Evolutionary conservation across 92 coral and sea anemone genomes (phyloP), one percentile per base, ranked within the genome.

Genomic region (Montipora capitata): DNA sequence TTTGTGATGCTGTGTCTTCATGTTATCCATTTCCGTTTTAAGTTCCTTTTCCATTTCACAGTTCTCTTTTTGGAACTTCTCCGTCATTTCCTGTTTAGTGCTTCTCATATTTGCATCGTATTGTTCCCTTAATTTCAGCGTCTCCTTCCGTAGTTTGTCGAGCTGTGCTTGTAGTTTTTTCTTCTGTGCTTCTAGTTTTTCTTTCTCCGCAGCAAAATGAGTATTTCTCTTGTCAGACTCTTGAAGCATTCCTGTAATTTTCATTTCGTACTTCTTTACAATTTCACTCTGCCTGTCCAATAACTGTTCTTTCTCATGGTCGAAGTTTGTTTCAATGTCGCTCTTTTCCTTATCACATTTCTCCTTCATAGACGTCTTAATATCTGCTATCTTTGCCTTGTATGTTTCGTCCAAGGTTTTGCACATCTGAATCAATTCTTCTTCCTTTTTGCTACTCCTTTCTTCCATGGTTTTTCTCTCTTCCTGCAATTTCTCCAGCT

Each of bases 191-290:
- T 84, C 88, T 2, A 74, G 88, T 64, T 84, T 74, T 14, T 74
- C 75, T 49, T 61, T 84, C 40, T 84, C 81, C 11, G 74, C 80
- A 18, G 68, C 15, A 59, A 84, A 72, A 40, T 74, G 82, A 16
- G 88, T 58, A 84, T 5, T 74, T 45, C 88, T 74, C 40, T 65
- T 93, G 58, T 92, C 95, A n/a, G 64, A 79, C 7, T 92, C 93
- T 40, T 92, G 79, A 17, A 82, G 80, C 81, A 57, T 38, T 71
- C 79, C 90, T 20, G 68, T 80, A 18, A 82, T 91, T 76, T 75
- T 76, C 16, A 66, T 65, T 13, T 72, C 80, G 48, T 74, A 74
- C 72, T 88, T 82, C 78, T 88, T 88, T 3, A 80, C 88, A 63
- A 74, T 81, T 35, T 82, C 82, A 35, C 88, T 73, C 57, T 73